phyloP scores from a whole-genome alignment of 2,888 invertebrate genomes.

The Pseudolycoriella hygida region DNA sequence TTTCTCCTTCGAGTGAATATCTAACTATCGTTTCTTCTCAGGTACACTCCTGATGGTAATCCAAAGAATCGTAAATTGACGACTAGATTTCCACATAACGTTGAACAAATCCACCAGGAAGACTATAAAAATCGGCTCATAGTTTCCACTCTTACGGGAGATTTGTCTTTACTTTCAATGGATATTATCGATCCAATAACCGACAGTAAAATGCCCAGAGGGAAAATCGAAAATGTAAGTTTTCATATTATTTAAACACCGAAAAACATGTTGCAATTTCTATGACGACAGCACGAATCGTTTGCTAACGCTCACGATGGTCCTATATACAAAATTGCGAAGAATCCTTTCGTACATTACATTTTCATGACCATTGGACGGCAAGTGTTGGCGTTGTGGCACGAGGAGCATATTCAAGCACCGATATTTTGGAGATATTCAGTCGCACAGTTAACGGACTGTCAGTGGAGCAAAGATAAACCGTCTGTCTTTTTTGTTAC shows the following conservation, averaged over 20 bases:
- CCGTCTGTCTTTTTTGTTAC: conserved; percentile 53
- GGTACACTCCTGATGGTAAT: not conserved
- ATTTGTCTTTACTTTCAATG: conserved; percentile 36
- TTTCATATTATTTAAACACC: not conserved
- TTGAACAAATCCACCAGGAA: conserved; percentile 7
- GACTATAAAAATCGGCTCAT: conserved; percentile 14
- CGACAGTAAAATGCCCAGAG: conserved; percentile 41
- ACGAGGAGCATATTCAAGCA: conserved; percentile 38
- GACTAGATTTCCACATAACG: conserved; percentile 11
- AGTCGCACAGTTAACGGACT: conserved; percentile 38
- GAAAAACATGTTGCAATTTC: no score
- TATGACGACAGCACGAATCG: conserved; percentile 23
- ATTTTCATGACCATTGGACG: conserved; percentile 56
- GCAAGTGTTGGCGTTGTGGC: conserved; percentile 57
- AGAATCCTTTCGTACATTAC: conserved; percentile 43
- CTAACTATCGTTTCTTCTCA: not conserved
- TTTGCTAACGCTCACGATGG: conserved; percentile 50
- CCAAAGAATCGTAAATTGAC: conserved; percentile 2
- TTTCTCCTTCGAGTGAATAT: no score
- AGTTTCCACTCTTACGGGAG: conserved; percentile 30
- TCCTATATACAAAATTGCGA: conserved; percentile 37
- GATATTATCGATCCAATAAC: conserved; percentile 40
- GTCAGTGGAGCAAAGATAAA: conserved; percentile 58
- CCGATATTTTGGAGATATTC: conserved; percentile 52
- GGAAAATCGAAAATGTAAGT: conserved; percentile 22